Evolutionary conservation across 2,113 vertebrate genomes (phyloP), one percentile per base, ranked within the genome.

Genomic region (Erythrocebus patas): DNA sequence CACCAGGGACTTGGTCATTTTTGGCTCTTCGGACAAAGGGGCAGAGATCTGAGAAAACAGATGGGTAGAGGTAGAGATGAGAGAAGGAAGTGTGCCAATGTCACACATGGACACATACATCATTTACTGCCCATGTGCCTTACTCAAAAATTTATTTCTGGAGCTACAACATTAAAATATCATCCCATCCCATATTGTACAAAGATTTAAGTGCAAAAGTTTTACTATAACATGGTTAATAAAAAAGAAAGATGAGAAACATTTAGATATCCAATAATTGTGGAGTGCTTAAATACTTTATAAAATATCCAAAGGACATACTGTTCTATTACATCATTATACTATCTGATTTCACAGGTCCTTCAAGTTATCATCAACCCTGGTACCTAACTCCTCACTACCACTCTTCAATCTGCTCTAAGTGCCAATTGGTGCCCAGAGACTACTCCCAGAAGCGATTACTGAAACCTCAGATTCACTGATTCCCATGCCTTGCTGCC

Each of bases 1-100:
- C 72, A 97, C 97, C 96, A 89, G 18, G 22, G 79, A 92, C 72
- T 89, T 89, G 72, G 66, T 95, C 97, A 97, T 96, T 94, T 96
- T 80, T 61, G 76, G 72, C 23, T 97, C 78, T 92, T 96, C 96
- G 70, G 79, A 25, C 27, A 85, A 89, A 91, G 35, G 11, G 38
- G 50, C n/a, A 73, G 87, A 83, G 70, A 95, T 79, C 97, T 97
- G 82, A 93, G 55, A 84, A 95, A 93, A 93, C 43, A 97, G 93
- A 87, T 25, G 6, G 14, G 50, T 43, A 91, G 20, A 91, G 55
- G 55, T 55, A 83, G 20, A 50, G 23, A 68, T 95, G 23, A 94
- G 70, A 93, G 55, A 72, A 76, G 23, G 43, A 45, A 84, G 30
- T 43, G 7, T 30, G 13, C 27, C 50, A 64, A 0, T 20, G 38